These are phyloP conservation scores for Cyclophora punctaria DNA, from an alignment of 2,888 invertebrate species.

Conservation along the genomic window DNA sequence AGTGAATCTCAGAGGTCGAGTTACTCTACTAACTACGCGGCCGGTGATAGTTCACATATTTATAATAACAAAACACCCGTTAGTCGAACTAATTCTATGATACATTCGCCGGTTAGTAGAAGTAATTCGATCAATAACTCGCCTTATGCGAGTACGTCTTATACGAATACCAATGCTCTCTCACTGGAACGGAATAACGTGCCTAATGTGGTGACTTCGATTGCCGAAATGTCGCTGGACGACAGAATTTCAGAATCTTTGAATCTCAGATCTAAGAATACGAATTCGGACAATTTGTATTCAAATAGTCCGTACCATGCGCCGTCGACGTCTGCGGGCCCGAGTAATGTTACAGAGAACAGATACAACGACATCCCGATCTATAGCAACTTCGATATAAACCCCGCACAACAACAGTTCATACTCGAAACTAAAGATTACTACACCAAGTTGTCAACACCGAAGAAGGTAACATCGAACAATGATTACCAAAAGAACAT, in stretches of 20 bases:
- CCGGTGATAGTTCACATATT: slow-evolving; percentile 21
- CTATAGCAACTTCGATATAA: slow-evolving; percentile 53
- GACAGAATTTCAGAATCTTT: slow-evolving; percentile 66
- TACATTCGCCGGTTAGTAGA: slow-evolving; percentile 28
- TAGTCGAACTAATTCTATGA: slow-evolving; percentile 30
- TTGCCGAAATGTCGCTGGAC: slow-evolving; percentile 60
- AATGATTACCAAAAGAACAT: slow-evolving; percentile 64
- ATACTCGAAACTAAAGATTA: slow-evolving; percentile 62
- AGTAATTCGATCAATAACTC: slow-evolving; percentile 29
- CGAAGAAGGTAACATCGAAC: slow-evolving; percentile 30
- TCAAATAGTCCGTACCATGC: slow-evolving; percentile 35
- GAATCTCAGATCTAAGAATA: slow-evolving; percentile 62
- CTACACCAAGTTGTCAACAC: slow-evolving; percentile 58
- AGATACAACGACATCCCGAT: slow-evolving; percentile 45
- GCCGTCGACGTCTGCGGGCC: slow-evolving; percentile 30
- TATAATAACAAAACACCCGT: slow-evolving; percentile 41
- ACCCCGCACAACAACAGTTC: slow-evolving; percentile 50
- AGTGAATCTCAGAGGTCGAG: slow-evolving; percentile 49
- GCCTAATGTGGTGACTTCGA: slow-evolving; percentile 27
- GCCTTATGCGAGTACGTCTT: slow-evolving; percentile 25
- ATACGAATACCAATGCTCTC: slow-evolving; percentile 36
- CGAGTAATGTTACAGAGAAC: slow-evolving; percentile 21
- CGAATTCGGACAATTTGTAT: slow-evolving; percentile 50
- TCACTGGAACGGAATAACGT: slow-evolving; percentile 33
- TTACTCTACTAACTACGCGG: slow-evolving; percentile 24